Evolutionary conservation across 2,888 invertebrate genomes (phyloP), one percentile per base, ranked within the genome.

Genomic region (Scaptomyza reducta): DNA sequence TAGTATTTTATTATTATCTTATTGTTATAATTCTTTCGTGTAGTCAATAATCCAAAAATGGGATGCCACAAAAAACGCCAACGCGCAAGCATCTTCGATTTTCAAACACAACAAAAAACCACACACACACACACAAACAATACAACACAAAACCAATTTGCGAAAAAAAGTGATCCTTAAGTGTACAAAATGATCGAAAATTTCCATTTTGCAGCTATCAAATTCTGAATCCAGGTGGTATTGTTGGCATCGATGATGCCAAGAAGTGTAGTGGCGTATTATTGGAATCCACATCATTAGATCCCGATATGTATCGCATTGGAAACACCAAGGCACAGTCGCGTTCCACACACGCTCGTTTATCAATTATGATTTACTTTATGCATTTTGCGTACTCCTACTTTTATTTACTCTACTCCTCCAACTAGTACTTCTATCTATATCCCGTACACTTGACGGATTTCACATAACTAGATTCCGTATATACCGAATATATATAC

Each of bases 141-240:
- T 31, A 59, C 16, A 27, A 50, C 10, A 51, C 38, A 65, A 29
- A 46, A 50, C 16, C 4, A 27, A 57, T 38, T 22, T 22, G 22
- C 1, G 49, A 29, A 9, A 16, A 40, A 22, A 54, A 31, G 82
- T 74, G 85, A 50, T 58, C 64, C 50, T 25, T 58, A 74, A 56
- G 51, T 67, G 74, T 63, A 64, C 74, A 61, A 55, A 67, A 62
- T 63, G 53, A 71, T 59, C 22, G 27, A 45, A 62, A 2, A 58
- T 71, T 51, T 72, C 16, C 14, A 94, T 63, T 69, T 88, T 87
- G 90, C 95, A 97, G 97, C 95, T 99, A 99, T 96, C 98, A 99
- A 94, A 98, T 99, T 94, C 95, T 99, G 94, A 97, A 97, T 92
- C 98, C 99, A 89, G 95, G 95, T 92, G 97, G 94, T 82, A 96